Evolutionary conservation across 2,113 vertebrate genomes (phyloP).

Genomic region (Cyanoramphus novaezelandiae): DNA sequence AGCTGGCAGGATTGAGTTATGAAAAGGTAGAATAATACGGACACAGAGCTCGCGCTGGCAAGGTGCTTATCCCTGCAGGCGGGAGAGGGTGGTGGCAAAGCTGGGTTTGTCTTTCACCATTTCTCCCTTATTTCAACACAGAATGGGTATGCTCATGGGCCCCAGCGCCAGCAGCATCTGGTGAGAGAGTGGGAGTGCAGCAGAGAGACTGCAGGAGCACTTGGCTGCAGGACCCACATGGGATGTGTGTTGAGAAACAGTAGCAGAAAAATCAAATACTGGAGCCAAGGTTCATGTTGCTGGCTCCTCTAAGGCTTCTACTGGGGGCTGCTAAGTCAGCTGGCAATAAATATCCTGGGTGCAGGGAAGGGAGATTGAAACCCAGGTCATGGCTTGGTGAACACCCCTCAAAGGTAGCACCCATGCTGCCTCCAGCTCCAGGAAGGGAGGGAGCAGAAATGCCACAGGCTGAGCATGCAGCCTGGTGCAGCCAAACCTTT

Average conservation of each 20-base stretch:
- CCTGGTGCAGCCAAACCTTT: background rate
- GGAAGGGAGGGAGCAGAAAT: background rate
- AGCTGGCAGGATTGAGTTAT: slow-evolving; percentile 54
- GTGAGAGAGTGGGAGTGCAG: background rate
- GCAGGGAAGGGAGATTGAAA: background rate
- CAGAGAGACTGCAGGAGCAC: background rate
- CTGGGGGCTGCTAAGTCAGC: background rate
- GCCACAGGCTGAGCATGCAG: background rate
- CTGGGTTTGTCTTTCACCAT: background rate
- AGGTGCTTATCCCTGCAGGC: background rate
- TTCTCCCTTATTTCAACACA: background rate
- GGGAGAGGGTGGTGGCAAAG: background rate
- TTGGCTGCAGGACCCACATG: background rate
- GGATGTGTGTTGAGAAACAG: background rate
- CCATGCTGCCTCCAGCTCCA: background rate
- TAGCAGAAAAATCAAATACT: background rate
- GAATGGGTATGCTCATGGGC: background rate
- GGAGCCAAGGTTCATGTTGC: background rate
- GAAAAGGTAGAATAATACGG: slow-evolving; percentile 4
- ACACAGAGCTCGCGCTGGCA: fast-evolving
- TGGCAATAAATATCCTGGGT: fast-evolving
- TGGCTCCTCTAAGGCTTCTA: background rate
- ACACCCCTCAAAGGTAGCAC: fast-evolving
- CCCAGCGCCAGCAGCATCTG: background rate
- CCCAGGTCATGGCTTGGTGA: background rate